Base-by-base conservation (phyloP, 2,113 vertebrate genomes). In the Ariopsis seemanni region DNA sequence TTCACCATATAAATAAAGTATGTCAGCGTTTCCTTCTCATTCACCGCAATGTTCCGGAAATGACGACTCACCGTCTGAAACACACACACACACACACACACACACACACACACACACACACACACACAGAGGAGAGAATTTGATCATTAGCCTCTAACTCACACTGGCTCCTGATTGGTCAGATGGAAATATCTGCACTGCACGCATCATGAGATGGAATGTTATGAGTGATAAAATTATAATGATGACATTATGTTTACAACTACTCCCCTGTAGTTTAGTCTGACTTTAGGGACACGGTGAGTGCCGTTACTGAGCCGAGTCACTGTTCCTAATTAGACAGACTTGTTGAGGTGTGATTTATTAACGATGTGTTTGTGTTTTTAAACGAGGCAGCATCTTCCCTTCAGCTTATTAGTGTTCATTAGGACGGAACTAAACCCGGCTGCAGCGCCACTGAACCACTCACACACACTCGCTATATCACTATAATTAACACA, bases 1-100 rank as follows among this genome's bases (percentile, higher is more conserved):
- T 99, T 99, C 92, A 99, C 98, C 98, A 99, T 99, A 93, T 99
- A 99, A 91, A 99, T 99, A 90, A 99, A 99, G 93, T 98, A 99
- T 1, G 97, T 97, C 65, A 99, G 96, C 0, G 98, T 99, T 93
- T 99, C 98, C 92, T 99, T 99, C 93, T 99, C 98, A 87, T 99
- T 99, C 91, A 99, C 98, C 0, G 97, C 97, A 87, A 99, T 99
- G 91, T 99, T 99, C 93, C 98, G 95, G 95, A 99, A 99, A 93
- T 99, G 98, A 87, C 98, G 97, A 91, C 98, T 99, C 93, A 99
- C 97, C 15, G 98, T 99, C 98, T 99, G 89, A 50, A 91, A 84
- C 34, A 78, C 1, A 82, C 85, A 84, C 83, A 84, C 65, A 52
- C 60, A 42, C 15, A 42, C 57, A 55, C 14, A 79, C 5, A 57